Base-by-base conservation (phyloP, 1,140 invertebrate species). In the Oreohelix idahoensis region DNA sequence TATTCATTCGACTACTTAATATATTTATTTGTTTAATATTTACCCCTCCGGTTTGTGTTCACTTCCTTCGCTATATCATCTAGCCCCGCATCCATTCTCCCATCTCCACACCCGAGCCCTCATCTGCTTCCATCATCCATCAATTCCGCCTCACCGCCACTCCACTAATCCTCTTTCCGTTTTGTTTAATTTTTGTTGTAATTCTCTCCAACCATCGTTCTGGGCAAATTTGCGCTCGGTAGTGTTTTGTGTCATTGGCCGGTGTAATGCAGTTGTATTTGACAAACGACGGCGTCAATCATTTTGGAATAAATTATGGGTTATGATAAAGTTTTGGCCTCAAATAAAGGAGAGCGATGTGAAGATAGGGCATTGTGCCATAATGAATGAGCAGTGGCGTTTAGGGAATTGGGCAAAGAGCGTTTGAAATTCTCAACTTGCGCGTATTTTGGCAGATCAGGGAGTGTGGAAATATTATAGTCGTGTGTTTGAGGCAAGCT, bases 201-300 rank as follows among this genome's bases (percentile, higher is more conserved):
- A 66, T 66, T 32, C 29, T 17, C 29, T 32, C 63, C 51, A 58
- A 66, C 29, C 63, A 66, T 29, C 63, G 29, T 66, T 66, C 4
- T 66, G 63, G 20, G n/a, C 63, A 66, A 11, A 66, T 66, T 35
- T 66, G 63, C 63, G 5, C 11, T 32, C 63, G 63, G 17, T 29
- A 17, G 2, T 66, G 63, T 66, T 35, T n/a, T 35, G 63, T 23
- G 63, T 35, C n/a, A 32, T 66, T 66, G 4, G 63, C 17, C 26
- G 53, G 53, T 58, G 53, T 58, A 58, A 58, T 58, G 53, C 53
- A 58, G 53, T 58, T 58, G 53, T 58, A n/a, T 58, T 58, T 58
- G 53, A 58, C 53, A 58, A 58, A 58, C 53, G 53, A 20, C 53
- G 53, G 20, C 53, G 53, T 58, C 53, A 58, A 58, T 58, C 63